Conservation (phyloP, 2,888 invertebrate species). For the Onchidella celtica region DNA sequence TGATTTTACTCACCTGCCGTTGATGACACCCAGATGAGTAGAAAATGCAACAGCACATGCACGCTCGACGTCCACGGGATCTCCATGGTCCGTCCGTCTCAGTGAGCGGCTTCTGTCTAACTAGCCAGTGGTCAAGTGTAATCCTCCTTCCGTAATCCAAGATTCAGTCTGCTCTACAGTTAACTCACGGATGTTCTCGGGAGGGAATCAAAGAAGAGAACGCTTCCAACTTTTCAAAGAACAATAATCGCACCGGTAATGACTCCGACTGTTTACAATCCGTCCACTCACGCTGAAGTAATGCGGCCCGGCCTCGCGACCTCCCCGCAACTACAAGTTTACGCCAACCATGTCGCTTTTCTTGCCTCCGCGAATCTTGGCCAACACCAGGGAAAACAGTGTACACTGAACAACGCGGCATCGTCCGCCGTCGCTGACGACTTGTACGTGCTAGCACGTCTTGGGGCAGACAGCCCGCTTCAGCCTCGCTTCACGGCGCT, state of each 20-base stretch:
- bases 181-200: not conserved
- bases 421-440: too few species aligned
- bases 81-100: constrained; percentile 1
- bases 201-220: not conserved
- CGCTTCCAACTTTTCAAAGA: constrained; percentile 22
- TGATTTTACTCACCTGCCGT: constrained; percentile 24
- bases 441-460: not conserved
- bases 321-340: constrained; percentile 34
- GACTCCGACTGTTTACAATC: constrained; percentile 31
- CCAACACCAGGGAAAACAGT: too few species aligned
- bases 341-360: constrained; percentile 26
- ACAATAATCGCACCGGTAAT: constrained; percentile 29
- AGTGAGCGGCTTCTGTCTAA: not conserved
- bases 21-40: not conserved
- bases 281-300: constrained; percentile 38
- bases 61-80: not conserved
- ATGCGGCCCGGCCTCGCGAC: constrained; percentile 32
- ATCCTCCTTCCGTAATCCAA: not conserved
- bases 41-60: not conserved
- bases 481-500: constrained; percentile 6
- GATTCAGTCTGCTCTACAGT: not conserved
- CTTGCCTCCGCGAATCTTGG: not conserved
- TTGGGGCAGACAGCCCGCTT: constrained; percentile 9
- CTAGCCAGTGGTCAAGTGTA: not conserved
- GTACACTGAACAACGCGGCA: too few species aligned